A percentile compares a stretch with the other conserved stretches of the same genome.
Evolutionary conservation across 2,113 vertebrate genomes (phyloP).

Genomic region (Lampris megalopsis): DNA sequence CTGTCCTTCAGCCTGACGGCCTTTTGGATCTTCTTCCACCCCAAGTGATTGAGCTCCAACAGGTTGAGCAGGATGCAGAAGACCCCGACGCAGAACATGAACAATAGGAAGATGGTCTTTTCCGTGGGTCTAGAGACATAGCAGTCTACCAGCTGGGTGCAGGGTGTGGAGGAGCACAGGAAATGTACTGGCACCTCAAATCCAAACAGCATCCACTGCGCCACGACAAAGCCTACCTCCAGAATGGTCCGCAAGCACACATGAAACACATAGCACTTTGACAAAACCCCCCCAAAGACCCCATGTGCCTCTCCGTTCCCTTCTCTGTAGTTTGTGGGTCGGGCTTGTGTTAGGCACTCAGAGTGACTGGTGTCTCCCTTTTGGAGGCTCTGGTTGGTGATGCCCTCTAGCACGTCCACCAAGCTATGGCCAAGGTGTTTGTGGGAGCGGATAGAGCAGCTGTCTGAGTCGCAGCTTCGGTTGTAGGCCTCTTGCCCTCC

Average conservation of each 20-base stretch:
- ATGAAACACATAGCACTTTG: slow-evolving; percentile 82
- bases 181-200: slow-evolving; percentile 81
- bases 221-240: slow-evolving; percentile 79
- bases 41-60: slow-evolving; percentile 83
- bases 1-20: slow-evolving; percentile 41
- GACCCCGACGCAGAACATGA: slow-evolving; percentile 82
- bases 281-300: slow-evolving; percentile 75
- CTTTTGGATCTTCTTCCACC: slow-evolving; percentile 82
- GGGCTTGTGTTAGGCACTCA: slow-evolving; percentile 20
- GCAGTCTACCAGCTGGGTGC: slow-evolving; percentile 81
- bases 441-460: slow-evolving; percentile 79
- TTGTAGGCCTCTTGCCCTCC: slow-evolving; percentile 41
- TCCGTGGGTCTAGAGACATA: slow-evolving; percentile 84
- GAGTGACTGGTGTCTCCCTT: slow-evolving; percentile 56
- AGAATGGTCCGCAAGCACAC: slow-evolving; percentile 78
- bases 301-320: not conserved
- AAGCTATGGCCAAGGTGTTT: slow-evolving; percentile 79
- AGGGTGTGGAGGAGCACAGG: slow-evolving; percentile 70
- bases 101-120: slow-evolving; percentile 83
- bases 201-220: slow-evolving; percentile 84
- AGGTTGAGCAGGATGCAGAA: slow-evolving; percentile 84
- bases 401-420: slow-evolving; percentile 68
- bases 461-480: slow-evolving; percentile 77
- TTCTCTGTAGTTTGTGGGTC: not conserved
- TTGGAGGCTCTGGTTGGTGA: slow-evolving; percentile 66